Base-by-base conservation (phyloP, 2,113 vertebrate genomes). In the Etheostoma spectabile region DNA sequence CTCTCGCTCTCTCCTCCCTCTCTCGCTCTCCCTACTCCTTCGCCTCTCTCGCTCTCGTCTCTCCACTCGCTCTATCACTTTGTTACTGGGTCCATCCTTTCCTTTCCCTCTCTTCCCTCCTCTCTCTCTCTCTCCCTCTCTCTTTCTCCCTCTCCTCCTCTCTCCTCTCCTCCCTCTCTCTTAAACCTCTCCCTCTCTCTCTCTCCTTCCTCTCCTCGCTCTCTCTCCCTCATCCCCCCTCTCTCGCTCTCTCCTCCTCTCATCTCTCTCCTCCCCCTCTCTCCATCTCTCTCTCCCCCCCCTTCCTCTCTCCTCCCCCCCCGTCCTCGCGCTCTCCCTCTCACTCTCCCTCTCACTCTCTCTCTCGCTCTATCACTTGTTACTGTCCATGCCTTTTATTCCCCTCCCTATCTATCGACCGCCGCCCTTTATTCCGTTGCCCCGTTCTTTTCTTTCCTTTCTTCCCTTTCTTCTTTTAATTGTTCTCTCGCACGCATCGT, bases 401-500 rank as follows among this genome's bases (percentile, higher is more conserved):
- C 0, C 66, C 42, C 15, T 53, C 0, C 66, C 42, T 51, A 18
- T 64, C 10, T 72, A 42, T 42, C 38, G 38, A 3, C 10, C 10
- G 38, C 10, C n/a, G n/a, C n/a, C n/a, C n/a, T n/a, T n/a, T n/a
- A n/a, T n/a, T n/a, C n/a, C n/a, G n/a, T n/a, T n/a, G n/a, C n/a
- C n/a, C n/a, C n/a, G n/a, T n/a, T n/a, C n/a, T n/a, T n/a, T n/a
- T n/a, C n/a, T n/a, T n/a, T n/a, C n/a, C n/a, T n/a, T n/a, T n/a
- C n/a, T n/a, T n/a, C n/a, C 11, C 15, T 24, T n/a, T 73, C 38
- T 49, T 61, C 55, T 10, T 11, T 30, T 56, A 11, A 27, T 61
- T 63, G 4, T 24, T 52, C 65, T 63, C 82, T 88, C 59, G 53
- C 85, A 86, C 79, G n/a, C 68, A 77, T 88, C 87, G 89, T 59